phyloP scores from a whole-genome alignment of 2,113 vertebrate genomes.

The Indri indri region DNA sequence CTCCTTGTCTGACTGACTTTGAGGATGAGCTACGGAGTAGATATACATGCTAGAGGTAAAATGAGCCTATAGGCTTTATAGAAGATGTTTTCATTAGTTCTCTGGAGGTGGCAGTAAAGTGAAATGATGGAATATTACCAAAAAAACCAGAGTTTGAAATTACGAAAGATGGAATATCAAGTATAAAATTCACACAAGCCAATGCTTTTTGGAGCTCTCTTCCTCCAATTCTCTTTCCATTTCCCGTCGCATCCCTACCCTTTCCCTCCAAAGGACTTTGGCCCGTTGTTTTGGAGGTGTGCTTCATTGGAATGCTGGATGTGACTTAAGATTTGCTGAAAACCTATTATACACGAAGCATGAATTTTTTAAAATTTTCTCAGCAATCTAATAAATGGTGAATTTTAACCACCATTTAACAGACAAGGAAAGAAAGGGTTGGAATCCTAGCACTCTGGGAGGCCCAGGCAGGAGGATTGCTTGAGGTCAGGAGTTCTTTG shows the following conservation, averaged over 20 bases:
- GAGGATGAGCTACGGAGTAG: slow-evolving; percentile 16
- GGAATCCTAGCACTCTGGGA: not conserved
- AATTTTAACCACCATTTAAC: not conserved
- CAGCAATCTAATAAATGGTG: not conserved
- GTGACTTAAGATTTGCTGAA: not conserved
- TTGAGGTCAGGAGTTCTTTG: too few species aligned
- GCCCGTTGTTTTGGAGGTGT: not conserved
- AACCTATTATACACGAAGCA: not conserved
- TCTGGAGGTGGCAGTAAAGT: not conserved
- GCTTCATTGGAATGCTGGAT: not conserved
- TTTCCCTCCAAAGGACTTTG: not conserved
- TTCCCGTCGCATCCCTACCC: not conserved
- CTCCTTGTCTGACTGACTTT: not conserved
- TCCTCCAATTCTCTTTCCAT: not conserved
- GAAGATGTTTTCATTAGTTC: slow-evolving; percentile 15
- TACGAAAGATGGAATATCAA: not conserved
- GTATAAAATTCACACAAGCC: not conserved
- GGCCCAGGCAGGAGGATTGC: too few species aligned
- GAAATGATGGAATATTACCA: not conserved
- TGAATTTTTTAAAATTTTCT: not conserved
- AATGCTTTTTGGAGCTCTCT: not conserved
- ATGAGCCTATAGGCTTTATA: not conserved
- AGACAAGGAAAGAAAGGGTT: not conserved
- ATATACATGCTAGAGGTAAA: not conserved
- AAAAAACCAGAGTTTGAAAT: not conserved